phyloP scores from a whole-genome alignment of 1,140 invertebrate genomes.

The Papilio polyxenes region DNA sequence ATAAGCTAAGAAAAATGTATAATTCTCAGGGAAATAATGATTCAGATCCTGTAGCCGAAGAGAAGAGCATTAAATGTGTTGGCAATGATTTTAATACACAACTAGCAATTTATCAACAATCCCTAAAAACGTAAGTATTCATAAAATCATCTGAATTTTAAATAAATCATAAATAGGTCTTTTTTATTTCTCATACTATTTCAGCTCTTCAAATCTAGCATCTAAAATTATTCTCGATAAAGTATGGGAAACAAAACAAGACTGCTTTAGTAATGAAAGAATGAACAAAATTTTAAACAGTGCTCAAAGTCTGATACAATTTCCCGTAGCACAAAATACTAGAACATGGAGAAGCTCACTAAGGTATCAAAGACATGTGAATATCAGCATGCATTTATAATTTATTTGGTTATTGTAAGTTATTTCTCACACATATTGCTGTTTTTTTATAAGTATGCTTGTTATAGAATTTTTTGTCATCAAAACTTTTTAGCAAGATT shows the following conservation, averaged over 20 bases:
- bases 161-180: neutral
- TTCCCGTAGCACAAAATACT: slow-evolving; percentile 46
- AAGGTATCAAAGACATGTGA: slow-evolving; percentile 47
- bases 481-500: slow-evolving; percentile 54
- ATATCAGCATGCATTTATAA: neutral
- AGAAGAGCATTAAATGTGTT: neutral
- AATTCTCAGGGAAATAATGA: neutral
- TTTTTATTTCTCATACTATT: slow-evolving; percentile 26
- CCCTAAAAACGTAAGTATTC: slow-evolving; percentile 51
- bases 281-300: slow-evolving; percentile 49
- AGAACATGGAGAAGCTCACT: slow-evolving; percentile 58
- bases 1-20: neutral
- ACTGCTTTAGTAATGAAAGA: slow-evolving; percentile 44
- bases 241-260: slow-evolving; percentile 52
- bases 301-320: slow-evolving; percentile 49
- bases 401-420: too few species aligned
- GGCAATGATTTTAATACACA: neutral
- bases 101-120: slow-evolving; percentile 56
- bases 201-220: slow-evolving; percentile 58
- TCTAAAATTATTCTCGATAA: slow-evolving; percentile 57
- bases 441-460: too few species aligned
- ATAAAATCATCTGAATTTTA: neutral
- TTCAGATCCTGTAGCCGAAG: neutral
- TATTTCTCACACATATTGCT: too few species aligned
- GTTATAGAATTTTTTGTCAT: too few species aligned